These are phyloP conservation scores for Papilio helenus DNA, from an alignment of 1,140 invertebrate species.

Conservation along the genomic window DNA sequence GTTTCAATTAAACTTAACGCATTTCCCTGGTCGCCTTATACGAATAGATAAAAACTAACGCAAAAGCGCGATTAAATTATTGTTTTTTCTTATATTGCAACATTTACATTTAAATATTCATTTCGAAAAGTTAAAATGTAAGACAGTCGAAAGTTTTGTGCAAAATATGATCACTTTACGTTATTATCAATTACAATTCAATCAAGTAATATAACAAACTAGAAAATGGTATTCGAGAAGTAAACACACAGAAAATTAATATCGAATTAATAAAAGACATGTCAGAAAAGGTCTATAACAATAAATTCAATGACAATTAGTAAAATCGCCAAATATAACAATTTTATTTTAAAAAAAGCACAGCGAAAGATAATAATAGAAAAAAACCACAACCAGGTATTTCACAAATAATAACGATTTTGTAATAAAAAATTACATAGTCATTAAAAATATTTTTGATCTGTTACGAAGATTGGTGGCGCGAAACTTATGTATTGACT, in stretches of 20 bases:
- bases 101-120: constrained; percentile 36
- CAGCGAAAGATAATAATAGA: background rate
- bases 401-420: background rate
- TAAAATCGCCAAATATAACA: constrained; percentile 5
- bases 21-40: constrained; percentile 25
- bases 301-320: constrained; percentile 26
- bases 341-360: constrained; percentile 1
- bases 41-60: constrained; percentile 32
- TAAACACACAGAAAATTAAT: constrained; percentile 8
- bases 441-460: constrained; percentile 18
- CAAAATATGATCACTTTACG: constrained; percentile 37
- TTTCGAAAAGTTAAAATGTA: constrained; percentile 35
- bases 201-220: constrained; percentile 7
- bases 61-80: constrained; percentile 38
- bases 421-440: background rate
- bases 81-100: constrained; percentile 33
- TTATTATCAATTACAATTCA: background rate
- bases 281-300: constrained; percentile 20
- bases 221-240: background rate
- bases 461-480: background rate
- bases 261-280: constrained; percentile 5
- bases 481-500: constrained; percentile 8
- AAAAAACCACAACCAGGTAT: constrained; percentile 37
- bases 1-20: constrained; percentile 24
- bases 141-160: constrained; percentile 39